A percentile compares a stretch with the other conserved stretches of the same genome.
Conservation (phyloP, 1,140 invertebrate genomes). For the Saccostrea cuccullata region DNA sequence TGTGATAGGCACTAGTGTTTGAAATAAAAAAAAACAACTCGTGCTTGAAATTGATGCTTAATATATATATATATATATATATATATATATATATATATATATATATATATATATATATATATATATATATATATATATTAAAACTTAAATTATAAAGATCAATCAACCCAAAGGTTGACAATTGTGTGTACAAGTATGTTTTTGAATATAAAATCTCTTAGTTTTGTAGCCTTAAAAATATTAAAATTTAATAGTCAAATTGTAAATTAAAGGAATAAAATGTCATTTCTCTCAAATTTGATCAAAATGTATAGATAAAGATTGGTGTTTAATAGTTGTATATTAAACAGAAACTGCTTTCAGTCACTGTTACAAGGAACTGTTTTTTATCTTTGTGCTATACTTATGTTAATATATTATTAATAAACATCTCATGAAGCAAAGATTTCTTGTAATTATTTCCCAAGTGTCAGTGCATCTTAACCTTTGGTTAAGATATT, state of each 20-base stretch:
- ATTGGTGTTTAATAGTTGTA: background rate
- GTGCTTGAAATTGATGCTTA: background rate
- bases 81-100: too few species aligned
- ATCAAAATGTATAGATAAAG: background rate
- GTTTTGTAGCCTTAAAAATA: background rate
- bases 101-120: too few species aligned
- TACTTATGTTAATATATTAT: slow-evolving; percentile 41
- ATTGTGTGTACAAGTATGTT: background rate
- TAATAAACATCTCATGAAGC: slow-evolving; percentile 27
- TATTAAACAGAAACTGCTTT: slow-evolving; percentile 7
- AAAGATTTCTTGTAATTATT: background rate
- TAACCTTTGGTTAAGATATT: too few species aligned
- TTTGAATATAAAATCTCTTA: background rate
- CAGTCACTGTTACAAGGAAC: background rate
- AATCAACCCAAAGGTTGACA: background rate
- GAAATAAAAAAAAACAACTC: background rate
- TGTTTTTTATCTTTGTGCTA: slow-evolving; percentile 9
- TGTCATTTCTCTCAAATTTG: background rate
- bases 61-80: too few species aligned
- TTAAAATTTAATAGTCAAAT: background rate
- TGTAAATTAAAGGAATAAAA: background rate
- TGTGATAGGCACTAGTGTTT: background rate
- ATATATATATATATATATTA: too few species aligned
- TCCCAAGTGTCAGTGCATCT: too few species aligned
- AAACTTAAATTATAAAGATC: background rate